These are phyloP conservation scores for Delichon dasypus DNA, from an alignment of 2,797 vertebrate species.

Conservation along the genomic window DNA sequence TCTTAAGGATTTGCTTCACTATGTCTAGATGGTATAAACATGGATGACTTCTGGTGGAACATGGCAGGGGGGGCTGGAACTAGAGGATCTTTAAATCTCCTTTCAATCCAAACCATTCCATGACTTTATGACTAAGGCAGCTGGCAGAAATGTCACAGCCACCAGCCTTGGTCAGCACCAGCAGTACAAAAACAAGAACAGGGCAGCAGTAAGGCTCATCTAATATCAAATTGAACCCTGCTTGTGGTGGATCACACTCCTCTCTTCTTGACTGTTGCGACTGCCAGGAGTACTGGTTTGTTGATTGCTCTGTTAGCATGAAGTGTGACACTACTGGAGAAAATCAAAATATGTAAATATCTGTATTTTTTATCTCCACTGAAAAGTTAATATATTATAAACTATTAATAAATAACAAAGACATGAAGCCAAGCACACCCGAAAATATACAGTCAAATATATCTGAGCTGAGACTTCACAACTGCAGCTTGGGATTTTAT, in stretches of 20 bases:
- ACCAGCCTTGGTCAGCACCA: background rate
- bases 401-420: background rate
- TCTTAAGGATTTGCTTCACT: background rate
- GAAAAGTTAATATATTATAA: background rate
- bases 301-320: background rate
- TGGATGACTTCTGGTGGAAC: background rate
- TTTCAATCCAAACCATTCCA: background rate
- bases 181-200: background rate
- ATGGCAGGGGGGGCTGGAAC: background rate
- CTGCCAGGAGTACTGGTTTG: background rate
- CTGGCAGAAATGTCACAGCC: background rate
- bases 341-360: constrained; percentile 16
- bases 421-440: background rate
- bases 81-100: background rate
- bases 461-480: background rate
- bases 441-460: background rate
- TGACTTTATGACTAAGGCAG: background rate
- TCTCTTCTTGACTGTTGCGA: background rate
- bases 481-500: background rate
- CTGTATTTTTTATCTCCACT: background rate
- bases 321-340: background rate
- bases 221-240: background rate
- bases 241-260: background rate
- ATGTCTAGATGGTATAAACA: background rate
- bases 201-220: background rate